Conservation (phyloP, 2,797 vertebrate genomes). For the Cottoperca gobio region DNA sequence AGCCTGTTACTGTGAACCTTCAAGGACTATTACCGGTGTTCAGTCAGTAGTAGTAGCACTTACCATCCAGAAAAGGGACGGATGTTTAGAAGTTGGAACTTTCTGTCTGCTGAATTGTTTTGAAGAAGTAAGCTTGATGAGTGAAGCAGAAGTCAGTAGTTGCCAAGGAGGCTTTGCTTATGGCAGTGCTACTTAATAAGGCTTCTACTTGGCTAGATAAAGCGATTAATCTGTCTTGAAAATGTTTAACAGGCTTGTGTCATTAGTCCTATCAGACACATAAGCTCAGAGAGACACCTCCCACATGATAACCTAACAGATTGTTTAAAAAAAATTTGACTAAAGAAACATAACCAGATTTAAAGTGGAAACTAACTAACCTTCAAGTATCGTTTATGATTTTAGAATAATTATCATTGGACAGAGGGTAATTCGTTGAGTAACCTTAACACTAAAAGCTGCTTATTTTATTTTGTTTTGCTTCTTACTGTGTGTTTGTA, state of each 20-base stretch:
- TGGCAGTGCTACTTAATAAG: neutral
- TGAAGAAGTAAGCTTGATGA: neutral
- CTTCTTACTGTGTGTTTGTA: neutral
- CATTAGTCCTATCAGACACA: neutral
- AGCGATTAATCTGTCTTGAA: neutral
- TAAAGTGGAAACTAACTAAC: neutral
- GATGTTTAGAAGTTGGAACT: neutral
- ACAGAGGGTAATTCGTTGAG: neutral
- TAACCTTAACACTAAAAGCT: neutral
- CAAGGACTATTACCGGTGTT: neutral
- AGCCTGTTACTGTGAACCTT: neutral
- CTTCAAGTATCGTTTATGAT: neutral
- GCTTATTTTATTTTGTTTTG: neutral
- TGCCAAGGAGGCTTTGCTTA: neutral
- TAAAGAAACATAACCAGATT: neutral
- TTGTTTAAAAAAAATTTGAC: too few relatives aligned
- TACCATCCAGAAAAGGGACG: conserved; percentile 5
- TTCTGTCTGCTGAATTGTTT: conserved; percentile 11
- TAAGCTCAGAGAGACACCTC: neutral
- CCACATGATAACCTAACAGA: neutral
- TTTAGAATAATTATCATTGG: neutral
- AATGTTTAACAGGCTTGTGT: too few relatives aligned
- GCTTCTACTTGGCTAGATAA: neutral
- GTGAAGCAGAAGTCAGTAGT: conserved; percentile 6
- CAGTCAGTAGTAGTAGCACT: neutral